Conservation (phyloP, 2,888 invertebrate genomes). For the Drosophila maculinotata region DNA sequence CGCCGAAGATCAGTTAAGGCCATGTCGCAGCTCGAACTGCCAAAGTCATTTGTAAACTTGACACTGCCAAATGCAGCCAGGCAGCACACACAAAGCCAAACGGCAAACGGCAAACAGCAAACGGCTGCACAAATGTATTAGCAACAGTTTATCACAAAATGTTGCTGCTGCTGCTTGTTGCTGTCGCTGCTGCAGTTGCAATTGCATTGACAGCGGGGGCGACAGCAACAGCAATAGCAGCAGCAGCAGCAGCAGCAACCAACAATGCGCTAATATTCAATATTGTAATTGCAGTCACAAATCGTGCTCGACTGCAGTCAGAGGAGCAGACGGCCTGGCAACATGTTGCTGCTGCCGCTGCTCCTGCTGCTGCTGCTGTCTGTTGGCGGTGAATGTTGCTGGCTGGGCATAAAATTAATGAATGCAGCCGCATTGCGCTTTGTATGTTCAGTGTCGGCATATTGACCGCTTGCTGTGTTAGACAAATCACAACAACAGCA, state of each 20-base stretch:
- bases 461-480: conserved; percentile 80
- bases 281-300: conserved; percentile 81
- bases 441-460: conserved; percentile 64
- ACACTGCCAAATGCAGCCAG: conserved; percentile 70
- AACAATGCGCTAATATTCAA: conserved; percentile 81
- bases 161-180: conserved; percentile 44
- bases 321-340: conserved; percentile 57
- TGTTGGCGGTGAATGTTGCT: conserved; percentile 56
- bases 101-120: conserved; percentile 34
- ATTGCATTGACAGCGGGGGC: conserved; percentile 73
- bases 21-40: conserved; percentile 53
- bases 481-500: conserved; percentile 82
- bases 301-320: conserved; percentile 60
- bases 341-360: conserved; percentile 55
- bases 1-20: conserved; percentile 61
- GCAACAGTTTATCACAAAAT: conserved; percentile 77
- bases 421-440: conserved; percentile 75
- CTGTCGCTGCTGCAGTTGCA: conserved; percentile 43
- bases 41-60: conserved; percentile 76
- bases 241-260: conserved; percentile 37
- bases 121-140: conserved; percentile 74
- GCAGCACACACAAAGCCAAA: conserved; percentile 54
- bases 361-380: conserved; percentile 37
- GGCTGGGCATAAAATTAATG: conserved; percentile 76
- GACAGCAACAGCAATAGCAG: conserved; percentile 30